phyloP scores from a whole-genome alignment of 92 coral and sea anemone genomes.

The Actinernus sp. region DNA sequence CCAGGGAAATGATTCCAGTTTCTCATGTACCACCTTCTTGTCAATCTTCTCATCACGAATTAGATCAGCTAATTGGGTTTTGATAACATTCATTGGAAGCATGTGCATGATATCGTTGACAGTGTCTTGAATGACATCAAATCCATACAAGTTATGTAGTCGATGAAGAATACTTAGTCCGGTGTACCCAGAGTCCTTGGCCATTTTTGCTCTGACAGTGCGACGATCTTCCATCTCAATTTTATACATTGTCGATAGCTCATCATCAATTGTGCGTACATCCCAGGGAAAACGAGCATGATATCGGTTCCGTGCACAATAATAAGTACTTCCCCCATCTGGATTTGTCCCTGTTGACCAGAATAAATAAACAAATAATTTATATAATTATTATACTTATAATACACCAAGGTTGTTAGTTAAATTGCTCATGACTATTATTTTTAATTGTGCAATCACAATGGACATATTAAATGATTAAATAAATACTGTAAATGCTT shows the following conservation, averaged over 20 bases:
- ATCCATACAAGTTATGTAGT: conserved; percentile 55
- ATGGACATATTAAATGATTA: too few species aligned
- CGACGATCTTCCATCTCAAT: conserved; percentile 60
- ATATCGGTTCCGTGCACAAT: conserved; percentile 42
- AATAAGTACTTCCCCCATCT: conserved; percentile 46
- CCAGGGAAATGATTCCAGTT: conserved; percentile 56
- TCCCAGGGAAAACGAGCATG: conserved; percentile 51
- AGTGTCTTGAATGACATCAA: conserved; percentile 61
- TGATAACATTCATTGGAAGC: conserved; percentile 64
- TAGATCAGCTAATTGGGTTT: conserved; percentile 27
- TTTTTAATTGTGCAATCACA: too few species aligned
- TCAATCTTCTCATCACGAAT: conserved; percentile 59
- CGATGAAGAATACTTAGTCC: conserved; percentile 63
- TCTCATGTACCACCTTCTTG: conserved; percentile 39
- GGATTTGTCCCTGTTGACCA: conserved; percentile 55
- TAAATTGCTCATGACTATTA: too few species aligned
- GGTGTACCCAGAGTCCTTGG: conserved; percentile 54
- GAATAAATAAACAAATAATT: too few species aligned
- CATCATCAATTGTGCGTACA: conserved; percentile 23
- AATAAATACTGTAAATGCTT: too few species aligned
- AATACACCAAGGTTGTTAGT: too few species aligned
- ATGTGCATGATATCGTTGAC: conserved; percentile 70
- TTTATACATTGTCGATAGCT: conserved; percentile 32
- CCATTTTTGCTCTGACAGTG: conserved; percentile 49
- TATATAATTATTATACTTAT: too few species aligned